These are phyloP conservation scores for Elmis aenea DNA, from an alignment of 2,888 invertebrate genomes.

Conservation along the genomic window DNA sequence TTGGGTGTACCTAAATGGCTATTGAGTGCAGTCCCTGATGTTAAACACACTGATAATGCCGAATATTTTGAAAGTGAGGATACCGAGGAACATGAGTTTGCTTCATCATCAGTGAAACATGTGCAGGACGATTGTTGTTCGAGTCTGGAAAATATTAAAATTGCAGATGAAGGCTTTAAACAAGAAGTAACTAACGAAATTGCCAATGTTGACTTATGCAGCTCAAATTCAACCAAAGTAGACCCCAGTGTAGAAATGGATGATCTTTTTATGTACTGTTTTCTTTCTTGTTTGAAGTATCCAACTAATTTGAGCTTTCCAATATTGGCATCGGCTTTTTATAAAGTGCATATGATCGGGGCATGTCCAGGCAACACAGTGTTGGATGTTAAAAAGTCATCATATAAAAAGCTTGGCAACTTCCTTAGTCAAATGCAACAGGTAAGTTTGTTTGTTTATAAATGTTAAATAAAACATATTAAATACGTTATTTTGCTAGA, in stretches of 20 bases:
- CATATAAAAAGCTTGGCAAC: conserved; percentile 81
- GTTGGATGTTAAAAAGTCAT: conserved; percentile 83
- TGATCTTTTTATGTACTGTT: conserved; percentile 65
- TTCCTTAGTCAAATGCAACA: conserved; percentile 75
- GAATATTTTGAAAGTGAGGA: neutral
- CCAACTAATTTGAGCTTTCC: conserved; percentile 70
- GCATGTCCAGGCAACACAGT: conserved; percentile 62
- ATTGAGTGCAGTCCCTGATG: conserved; percentile 6
- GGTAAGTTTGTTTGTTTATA: conserved; percentile 41
- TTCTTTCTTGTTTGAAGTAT: conserved; percentile 73
- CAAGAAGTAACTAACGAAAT: too few species aligned
- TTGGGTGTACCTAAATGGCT: conserved; percentile 45
- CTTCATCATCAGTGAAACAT: conserved; percentile 12
- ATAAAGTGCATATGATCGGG: conserved; percentile 61
- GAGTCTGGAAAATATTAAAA: conserved; percentile 21
- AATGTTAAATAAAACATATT: too few species aligned
- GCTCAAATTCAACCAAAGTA: too few species aligned
- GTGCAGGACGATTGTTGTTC: neutral
- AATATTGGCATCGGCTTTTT: conserved; percentile 75
- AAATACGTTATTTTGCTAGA: conserved; percentile 43
- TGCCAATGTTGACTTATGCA: too few species aligned
- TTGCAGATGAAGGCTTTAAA: too few species aligned
- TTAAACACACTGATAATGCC: neutral
- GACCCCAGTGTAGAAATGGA: conserved; percentile 58
- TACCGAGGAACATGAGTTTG: conserved; percentile 10